Evolutionary conservation across 2,113 vertebrate species (phyloP).

Genomic region (Mesitornis unicolor): DNA sequence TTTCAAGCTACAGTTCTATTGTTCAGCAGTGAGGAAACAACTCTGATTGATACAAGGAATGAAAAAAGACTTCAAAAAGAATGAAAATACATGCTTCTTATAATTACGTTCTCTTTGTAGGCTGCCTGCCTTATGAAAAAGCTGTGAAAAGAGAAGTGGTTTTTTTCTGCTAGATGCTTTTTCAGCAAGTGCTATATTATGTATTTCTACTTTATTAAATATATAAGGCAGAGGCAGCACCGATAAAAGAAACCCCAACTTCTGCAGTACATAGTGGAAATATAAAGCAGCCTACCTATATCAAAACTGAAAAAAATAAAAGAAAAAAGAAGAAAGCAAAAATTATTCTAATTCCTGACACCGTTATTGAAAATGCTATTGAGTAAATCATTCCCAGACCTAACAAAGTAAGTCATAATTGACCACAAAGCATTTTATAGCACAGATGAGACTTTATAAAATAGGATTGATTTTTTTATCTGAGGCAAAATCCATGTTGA

Average conservation of each 20-base stretch:
- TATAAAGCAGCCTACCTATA: not conserved
- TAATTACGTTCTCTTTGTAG: not conserved
- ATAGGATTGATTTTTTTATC: not conserved
- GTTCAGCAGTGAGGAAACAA: not conserved
- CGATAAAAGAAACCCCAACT: not conserved
- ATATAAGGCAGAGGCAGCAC: not conserved
- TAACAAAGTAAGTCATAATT: not conserved
- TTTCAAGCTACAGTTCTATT: not conserved
- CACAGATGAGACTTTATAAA: not conserved
- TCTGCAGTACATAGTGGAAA: not conserved
- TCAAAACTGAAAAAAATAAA: not conserved
- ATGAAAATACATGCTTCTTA: not conserved
- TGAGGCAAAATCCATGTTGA: not conserved
- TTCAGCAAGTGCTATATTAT: not conserved
- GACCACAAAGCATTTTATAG: not conserved
- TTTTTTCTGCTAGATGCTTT: not conserved
- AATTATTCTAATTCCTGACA: not conserved
- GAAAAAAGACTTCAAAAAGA: not conserved
- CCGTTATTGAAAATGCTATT: not conserved
- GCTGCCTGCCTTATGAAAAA: not conserved
- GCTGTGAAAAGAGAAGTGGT: not conserved
- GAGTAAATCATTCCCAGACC: not conserved
- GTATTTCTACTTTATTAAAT: not conserved
- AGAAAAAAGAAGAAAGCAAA: not conserved
- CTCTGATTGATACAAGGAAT: not conserved